These are phyloP conservation scores for Urocolius indicus DNA, from an alignment of 2,113 vertebrate species.

Conservation along the genomic window DNA sequence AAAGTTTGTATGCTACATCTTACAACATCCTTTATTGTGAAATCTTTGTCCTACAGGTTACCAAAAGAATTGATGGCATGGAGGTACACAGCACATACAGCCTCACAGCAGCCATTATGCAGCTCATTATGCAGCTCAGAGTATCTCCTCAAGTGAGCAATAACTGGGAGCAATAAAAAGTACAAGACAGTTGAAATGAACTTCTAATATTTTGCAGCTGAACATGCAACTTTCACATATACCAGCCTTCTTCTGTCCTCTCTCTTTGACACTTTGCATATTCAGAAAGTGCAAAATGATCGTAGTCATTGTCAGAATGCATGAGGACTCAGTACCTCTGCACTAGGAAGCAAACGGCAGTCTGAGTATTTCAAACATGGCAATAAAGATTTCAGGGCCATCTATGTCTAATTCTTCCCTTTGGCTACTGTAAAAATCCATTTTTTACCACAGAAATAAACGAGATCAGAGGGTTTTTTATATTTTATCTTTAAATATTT, in stretches of 20 bases:
- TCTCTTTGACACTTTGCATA: not conserved
- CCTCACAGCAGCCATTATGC: not conserved
- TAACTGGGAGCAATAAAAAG: not conserved
- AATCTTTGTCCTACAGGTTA: not conserved
- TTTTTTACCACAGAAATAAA: not conserved
- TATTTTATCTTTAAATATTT: not conserved
- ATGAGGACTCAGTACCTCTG: not conserved
- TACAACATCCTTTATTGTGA: not conserved
- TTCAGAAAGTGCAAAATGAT: not conserved
- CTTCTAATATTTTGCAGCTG: not conserved
- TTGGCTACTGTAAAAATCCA: not conserved
- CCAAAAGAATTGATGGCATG: not conserved
- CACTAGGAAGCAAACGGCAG: not conserved
- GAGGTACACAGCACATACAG: not conserved
- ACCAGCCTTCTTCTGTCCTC: not conserved
- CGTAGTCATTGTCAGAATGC: not conserved
- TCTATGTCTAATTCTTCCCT: not conserved
- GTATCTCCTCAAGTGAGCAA: not conserved
- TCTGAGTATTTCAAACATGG: not conserved
- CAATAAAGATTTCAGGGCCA: accelerated
- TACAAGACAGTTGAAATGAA: not conserved
- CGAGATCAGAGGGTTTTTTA: not conserved
- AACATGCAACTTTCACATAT: not conserved
- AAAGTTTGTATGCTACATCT: not conserved
- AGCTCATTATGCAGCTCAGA: not conserved